These are phyloP conservation scores for Flexamia atlantica DNA, from an alignment of 2,888 invertebrate genomes.

Conservation along the genomic window DNA sequence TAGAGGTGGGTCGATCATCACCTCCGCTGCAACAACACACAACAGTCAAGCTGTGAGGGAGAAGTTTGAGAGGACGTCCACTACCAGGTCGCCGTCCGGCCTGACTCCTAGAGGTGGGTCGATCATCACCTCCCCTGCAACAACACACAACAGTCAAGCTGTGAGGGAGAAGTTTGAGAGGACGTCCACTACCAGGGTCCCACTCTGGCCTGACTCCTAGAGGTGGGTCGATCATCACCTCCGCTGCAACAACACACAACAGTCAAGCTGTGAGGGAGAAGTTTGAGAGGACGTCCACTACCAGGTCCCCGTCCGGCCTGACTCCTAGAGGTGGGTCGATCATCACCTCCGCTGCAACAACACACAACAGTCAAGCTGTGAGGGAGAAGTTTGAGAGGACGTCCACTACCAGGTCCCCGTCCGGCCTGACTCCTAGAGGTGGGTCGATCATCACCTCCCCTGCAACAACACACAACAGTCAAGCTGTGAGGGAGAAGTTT, in stretches of 20 bases:
- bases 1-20: neutral
- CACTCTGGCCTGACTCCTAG: neutral
- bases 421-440: neutral
- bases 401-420: conserved; percentile 19
- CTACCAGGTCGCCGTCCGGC: conserved; percentile 12
- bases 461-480: neutral
- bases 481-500: no score
- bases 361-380: neutral
- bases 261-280: conserved; percentile 16
- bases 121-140: conserved; percentile 40
- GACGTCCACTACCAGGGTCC: no score
- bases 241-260: no score
- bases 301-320: conserved; percentile 8
- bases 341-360: conserved; percentile 33
- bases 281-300: neutral
- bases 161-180: no score
- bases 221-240: neutral
- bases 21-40: no score
- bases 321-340: conserved; percentile 6
- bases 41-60: no score
- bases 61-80: conserved; percentile 1
- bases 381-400: conserved; percentile 3
- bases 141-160: neutral
- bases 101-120: neutral
- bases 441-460: conserved; percentile 35